Base-by-base conservation (phyloP, 2,797 vertebrate genomes). In the Labeo calbasu region DNA sequence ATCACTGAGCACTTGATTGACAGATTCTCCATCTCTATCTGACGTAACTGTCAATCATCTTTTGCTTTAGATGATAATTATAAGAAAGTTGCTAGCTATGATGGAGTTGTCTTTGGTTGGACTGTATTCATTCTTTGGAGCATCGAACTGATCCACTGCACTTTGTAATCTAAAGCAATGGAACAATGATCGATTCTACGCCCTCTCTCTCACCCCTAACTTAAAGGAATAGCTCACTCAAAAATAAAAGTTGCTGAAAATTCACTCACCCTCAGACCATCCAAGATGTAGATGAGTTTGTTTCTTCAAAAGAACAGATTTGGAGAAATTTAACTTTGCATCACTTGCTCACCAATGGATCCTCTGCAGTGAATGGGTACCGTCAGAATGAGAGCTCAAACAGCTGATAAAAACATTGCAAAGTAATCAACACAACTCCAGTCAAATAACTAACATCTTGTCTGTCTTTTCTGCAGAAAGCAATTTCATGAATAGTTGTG, bases 1-100 rank as follows among this genome's bases (percentile, higher is more conserved):
- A 66, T 86, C 82, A 55, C 80, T 50, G 70, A 72, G 53, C 85
- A 70, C 48, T 79, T 90, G 90, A 91, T 79, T 89, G 89, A 88
- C 89, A 88, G 66, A 23, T 75, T 46, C 48, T 85, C 61, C 25
- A 23, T 82, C 68, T 87, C 87, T 72, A 63, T 59, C 65, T 73
- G 76, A 55, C 79, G 25, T 7, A 28, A 69, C 71, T 85, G 87
- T 83, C 71, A 85, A 55, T 82, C 82, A 83, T 79, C 46, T 76
- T 83, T 83, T 81, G 36, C 71, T 59, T 79, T 59, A 72, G 65
- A 82, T 36, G 59, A 69, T 43, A 55, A 77, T 80, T 66, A 77
- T 70, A 12, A 61, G 63, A 50, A 59, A 51, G 11, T 15, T 32
- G 19, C 55, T 61, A 32, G 23, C 14, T 79, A 36, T 78, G 21